Evolutionary conservation across 1,140 invertebrate genomes (phyloP).

Genomic region (Cryptotermes secundus): DNA sequence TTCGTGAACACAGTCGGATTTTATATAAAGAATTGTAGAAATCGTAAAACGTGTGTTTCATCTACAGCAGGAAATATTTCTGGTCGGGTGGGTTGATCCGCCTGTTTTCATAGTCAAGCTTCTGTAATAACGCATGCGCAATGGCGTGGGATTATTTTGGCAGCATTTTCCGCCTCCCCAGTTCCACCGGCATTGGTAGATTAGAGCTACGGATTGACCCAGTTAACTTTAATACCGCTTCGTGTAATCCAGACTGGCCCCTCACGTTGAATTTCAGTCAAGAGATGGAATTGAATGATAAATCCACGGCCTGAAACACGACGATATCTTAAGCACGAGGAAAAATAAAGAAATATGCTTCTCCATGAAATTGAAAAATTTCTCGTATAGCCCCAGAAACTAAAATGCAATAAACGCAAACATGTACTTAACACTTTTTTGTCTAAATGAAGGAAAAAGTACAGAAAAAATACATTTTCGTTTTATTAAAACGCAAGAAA

Average conservation of each 20-base stretch:
- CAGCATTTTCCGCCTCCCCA: not conserved
- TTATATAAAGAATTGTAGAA: not conserved
- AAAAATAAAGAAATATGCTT: not conserved
- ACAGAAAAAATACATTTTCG: not conserved
- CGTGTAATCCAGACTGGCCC: not conserved
- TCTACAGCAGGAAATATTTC: not conserved
- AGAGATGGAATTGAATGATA: not conserved
- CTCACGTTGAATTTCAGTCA: not conserved
- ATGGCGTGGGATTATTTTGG: not conserved
- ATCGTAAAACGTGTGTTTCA: not conserved
- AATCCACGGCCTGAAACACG: not conserved
- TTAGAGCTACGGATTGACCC: not conserved
- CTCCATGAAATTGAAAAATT: not conserved
- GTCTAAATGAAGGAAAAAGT: not conserved
- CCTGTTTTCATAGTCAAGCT: not conserved
- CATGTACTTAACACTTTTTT: not conserved
- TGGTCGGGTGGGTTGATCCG: not conserved
- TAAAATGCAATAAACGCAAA: not conserved
- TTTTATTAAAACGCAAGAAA: not conserved
- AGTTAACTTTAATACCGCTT: not conserved
- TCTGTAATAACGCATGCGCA: not conserved
- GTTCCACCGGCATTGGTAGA: not conserved
- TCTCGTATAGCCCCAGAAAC: constrained; percentile 4
- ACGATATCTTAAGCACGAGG: not conserved
- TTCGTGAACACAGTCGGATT: not conserved